Evolutionary conservation across 1,140 invertebrate species (phyloP).

Genomic region (Pseudomyrmex cubaensis): DNA sequence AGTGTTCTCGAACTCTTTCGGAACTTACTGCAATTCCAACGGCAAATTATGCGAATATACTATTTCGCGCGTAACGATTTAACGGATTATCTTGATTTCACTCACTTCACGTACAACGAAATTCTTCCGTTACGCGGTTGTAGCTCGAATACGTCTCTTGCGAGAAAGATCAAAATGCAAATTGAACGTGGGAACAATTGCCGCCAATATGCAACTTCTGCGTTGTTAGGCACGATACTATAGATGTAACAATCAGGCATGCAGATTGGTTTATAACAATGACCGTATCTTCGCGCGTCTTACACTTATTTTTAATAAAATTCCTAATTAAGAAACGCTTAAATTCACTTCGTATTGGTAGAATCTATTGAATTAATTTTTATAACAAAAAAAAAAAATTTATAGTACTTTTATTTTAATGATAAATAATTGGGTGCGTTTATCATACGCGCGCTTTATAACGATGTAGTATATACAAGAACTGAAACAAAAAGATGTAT

Average conservation of each 20-base stretch:
- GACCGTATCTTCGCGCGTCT: neutral
- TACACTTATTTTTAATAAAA: conserved; percentile 24
- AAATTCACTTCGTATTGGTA: conserved; percentile 12
- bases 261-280: neutral
- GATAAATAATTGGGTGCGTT: too few species aligned
- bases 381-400: neutral
- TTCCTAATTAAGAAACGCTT: conserved; percentile 29
- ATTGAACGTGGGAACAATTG: conserved; percentile 3
- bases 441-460: too few species aligned
- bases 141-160: neutral
- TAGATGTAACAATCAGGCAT: conserved; percentile 21
- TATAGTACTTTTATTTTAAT: conserved; percentile 26
- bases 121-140: neutral
- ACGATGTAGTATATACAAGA: too few species aligned
- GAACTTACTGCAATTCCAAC: neutral
- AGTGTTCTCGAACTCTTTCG: neutral
- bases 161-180: conserved; percentile 21
- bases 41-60: neutral
- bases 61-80: conserved; percentile 18
- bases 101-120: conserved; percentile 16
- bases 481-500: too few species aligned
- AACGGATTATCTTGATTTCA: conserved; percentile 26
- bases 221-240: conserved; percentile 1
- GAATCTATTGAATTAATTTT: neutral
- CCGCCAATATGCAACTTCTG: neutral